Conservation (phyloP, 2,888 invertebrate genomes). For the Dicyrtomina minuta region DNA sequence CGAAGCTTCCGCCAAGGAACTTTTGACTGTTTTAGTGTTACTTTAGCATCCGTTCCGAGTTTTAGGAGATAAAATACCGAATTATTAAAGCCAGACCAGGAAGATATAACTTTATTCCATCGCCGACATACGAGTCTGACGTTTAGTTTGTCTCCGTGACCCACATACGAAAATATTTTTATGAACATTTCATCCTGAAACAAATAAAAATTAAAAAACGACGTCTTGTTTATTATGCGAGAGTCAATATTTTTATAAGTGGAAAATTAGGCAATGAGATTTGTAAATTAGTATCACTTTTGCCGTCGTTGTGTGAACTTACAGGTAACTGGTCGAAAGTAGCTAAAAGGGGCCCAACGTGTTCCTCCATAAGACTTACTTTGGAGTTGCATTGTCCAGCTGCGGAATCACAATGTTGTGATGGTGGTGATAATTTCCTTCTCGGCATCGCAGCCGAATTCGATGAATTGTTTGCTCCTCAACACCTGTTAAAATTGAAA, state of each 20-base stretch:
- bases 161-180: slow-evolving; percentile 33
- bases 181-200: slow-evolving; percentile 38
- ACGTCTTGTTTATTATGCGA: too few relatives aligned
- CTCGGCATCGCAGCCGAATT: slow-evolving; percentile 9
- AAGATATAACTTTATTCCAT: slow-evolving; percentile 28
- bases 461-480: too few relatives aligned
- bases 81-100: slow-evolving; percentile 32
- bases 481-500: neutral
- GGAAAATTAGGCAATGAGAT: too few relatives aligned
- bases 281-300: too few relatives aligned
- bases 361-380: slow-evolving; percentile 11
- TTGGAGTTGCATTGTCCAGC: slow-evolving; percentile 12
- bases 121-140: slow-evolving; percentile 29
- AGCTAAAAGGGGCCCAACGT: neutral
- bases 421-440: slow-evolving; percentile 15
- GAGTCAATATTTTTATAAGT: too few relatives aligned
- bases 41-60: slow-evolving; percentile 29
- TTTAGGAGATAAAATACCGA: slow-evolving; percentile 36
- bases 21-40: slow-evolving; percentile 25
- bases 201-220: too few relatives aligned
- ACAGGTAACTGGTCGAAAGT: slow-evolving; percentile 18
- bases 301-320: too few relatives aligned
- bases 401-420: neutral
- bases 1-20: slow-evolving; percentile 34
- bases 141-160: slow-evolving; percentile 33